These are phyloP conservation scores for Caenorhabditis parvicauda DNA, from an alignment of 2,888 invertebrate genomes.

Conservation along the genomic window DNA sequence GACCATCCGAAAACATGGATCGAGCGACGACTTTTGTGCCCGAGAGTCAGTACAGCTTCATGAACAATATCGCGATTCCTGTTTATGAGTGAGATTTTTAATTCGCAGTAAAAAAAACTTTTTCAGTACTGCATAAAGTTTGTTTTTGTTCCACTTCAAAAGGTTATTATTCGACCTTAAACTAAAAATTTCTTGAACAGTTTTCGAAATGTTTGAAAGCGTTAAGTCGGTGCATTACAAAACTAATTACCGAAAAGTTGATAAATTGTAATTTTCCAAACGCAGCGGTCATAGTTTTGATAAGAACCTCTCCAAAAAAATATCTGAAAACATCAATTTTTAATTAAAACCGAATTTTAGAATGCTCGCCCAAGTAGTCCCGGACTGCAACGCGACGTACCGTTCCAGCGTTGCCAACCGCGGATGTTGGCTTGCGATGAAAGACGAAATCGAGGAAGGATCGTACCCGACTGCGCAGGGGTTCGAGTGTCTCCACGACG, in stretches of 20 bases:
- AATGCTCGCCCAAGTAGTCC: slow-evolving; percentile 47
- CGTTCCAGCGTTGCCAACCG: slow-evolving; percentile 52
- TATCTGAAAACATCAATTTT: not conserved
- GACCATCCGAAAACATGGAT: slow-evolving; percentile 78
- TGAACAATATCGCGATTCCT: slow-evolving; percentile 69
- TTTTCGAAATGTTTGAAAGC: not conserved
- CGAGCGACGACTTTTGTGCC: slow-evolving; percentile 79
- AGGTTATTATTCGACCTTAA: too few species aligned
- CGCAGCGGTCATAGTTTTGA: not conserved
- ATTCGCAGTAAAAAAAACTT: not conserved
- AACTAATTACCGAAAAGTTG: slow-evolving; percentile 23
- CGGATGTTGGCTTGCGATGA: slow-evolving; percentile 49
- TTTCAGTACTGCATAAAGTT: not conserved
- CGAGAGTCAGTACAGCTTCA: slow-evolving; percentile 77
- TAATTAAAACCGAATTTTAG: slow-evolving; percentile 30
- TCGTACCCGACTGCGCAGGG: too few species aligned
- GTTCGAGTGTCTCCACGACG: slow-evolving; percentile 41
- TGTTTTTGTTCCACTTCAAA: not conserved
- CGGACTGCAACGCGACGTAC: slow-evolving; percentile 51
- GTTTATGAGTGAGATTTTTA: slow-evolving; percentile 64
- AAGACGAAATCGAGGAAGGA: slow-evolving; percentile 34
- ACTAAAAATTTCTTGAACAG: too few species aligned
- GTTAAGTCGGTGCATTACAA: not conserved
- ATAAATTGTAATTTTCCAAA: slow-evolving; percentile 6
- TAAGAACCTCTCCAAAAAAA: not conserved